phyloP scores from a whole-genome alignment of 2,113 vertebrate species.

The Vulpes ferrilata region DNA sequence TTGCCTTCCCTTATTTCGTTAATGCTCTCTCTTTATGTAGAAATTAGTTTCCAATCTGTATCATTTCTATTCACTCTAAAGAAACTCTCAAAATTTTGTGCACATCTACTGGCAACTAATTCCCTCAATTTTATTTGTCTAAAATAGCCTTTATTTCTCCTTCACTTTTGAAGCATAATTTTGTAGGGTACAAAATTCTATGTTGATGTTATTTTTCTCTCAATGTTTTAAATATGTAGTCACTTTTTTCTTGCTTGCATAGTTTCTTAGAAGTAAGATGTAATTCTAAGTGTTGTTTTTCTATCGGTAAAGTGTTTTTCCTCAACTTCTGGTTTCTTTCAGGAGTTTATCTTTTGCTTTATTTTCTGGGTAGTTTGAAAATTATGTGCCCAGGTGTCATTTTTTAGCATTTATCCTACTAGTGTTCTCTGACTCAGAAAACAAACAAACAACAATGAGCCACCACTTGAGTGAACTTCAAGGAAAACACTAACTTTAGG shows the following conservation, averaged over 20 bases:
- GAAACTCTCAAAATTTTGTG: no score
- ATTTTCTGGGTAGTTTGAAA: not conserved
- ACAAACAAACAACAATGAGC: not conserved
- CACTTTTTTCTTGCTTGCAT: not conserved
- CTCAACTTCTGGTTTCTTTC: not conserved
- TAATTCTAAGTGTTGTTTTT: not conserved
- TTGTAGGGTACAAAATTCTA: not conserved
- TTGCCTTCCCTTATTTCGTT: not conserved
- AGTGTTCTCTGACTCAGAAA: not conserved
- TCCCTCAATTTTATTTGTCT: not conserved
- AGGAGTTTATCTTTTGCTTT: not conserved
- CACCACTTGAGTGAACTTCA: not conserved
- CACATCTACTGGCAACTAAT: not conserved
- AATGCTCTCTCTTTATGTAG: not conserved
- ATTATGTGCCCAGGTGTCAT: not conserved
- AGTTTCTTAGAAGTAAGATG: not conserved
- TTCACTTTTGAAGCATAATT: not conserved
- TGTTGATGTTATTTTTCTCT: not conserved
- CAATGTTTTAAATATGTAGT: not conserved
- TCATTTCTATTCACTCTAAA: not conserved
- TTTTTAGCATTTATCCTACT: not conserved
- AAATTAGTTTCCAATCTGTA: not conserved
- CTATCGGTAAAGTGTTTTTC: not conserved
- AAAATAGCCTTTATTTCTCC: not conserved
- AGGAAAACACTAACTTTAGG: not conserved